Base-by-base conservation (phyloP, 2,888 invertebrate genomes). In the Hermodice carunculata region DNA sequence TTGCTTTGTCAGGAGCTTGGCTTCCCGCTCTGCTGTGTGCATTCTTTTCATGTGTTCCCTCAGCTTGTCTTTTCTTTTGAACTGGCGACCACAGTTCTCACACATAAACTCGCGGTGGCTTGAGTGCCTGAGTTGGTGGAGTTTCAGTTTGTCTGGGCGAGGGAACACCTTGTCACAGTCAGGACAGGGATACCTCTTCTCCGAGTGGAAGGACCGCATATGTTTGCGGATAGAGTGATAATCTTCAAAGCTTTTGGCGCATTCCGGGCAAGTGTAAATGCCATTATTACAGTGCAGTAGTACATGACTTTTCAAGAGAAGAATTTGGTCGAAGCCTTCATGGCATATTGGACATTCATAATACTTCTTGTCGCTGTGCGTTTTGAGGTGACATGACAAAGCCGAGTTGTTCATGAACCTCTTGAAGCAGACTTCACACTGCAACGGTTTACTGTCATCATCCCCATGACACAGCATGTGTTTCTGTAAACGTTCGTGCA, bases 311-410 rank as follows among this genome's bases (percentile, higher is more conserved):
- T 91, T 91, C 72, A 92, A 31, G 22, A 24, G 34, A 37, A 53
- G 42, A 17, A 68, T 56, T 75, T 91, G 90, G 69, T 90, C 90
- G 79, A 92, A 93, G 17, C 89, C 88, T 76, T 90, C 88, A 61
- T 90, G 89, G 81, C 93, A 93, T 77, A 92, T 91, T 0, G 92
- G 91, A 80, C 93, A 93, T 78, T 91, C 90, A 76, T 91, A 92
- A 57, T 89, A 88, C 76, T 90, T 90, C 70, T 81, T 81, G 57
- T 89, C 89, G 64, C 90, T 81, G 75, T 93, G 93, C 3, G 90
- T 90, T 85, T 92, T 92, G 64, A 91, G 82, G 81, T 93, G 93
- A 74, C 92, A 91, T 1, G 91, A 89, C 26, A 93, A 85, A 2
- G 92, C 92, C 0, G 92, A 91, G 78, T 91, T 91, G 74, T 91